Conservation (phyloP, 2,888 invertebrate genomes). For the Perizoma affinitatum region DNA sequence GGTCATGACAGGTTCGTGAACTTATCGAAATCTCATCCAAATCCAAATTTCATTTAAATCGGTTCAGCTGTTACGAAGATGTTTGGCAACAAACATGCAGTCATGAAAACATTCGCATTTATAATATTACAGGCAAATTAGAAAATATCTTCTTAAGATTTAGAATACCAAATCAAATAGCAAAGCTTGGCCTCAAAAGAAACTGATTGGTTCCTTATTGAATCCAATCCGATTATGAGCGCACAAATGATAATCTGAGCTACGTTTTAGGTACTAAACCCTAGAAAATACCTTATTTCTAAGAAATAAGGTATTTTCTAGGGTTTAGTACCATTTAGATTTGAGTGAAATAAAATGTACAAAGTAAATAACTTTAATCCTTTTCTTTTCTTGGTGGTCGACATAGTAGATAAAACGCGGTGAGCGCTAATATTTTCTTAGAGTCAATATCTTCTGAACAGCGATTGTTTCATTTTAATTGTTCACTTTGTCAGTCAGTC, state of each 20-base stretch:
- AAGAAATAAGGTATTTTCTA: conserved; percentile 12
- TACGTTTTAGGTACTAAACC: neutral
- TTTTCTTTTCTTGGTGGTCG: neutral
- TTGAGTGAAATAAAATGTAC: conserved; percentile 5
- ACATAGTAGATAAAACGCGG: conserved; percentile 7
- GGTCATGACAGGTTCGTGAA: no score
- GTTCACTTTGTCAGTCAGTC: neutral
- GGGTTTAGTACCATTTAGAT: no score
- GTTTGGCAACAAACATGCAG: no score
- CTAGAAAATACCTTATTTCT: conserved; percentile 1
- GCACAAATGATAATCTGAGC: conserved; percentile 12
- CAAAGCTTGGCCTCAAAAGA: neutral
- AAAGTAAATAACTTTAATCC: conserved; percentile 4
- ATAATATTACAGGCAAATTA: neutral
- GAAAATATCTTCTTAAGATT: conserved; percentile 1
- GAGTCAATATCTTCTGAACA: conserved; percentile 6
- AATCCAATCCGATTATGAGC: conserved; percentile 14
- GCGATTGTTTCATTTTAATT: conserved; percentile 5
- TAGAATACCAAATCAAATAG: conserved; percentile 1
- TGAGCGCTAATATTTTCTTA: neutral
- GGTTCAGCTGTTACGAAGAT: no score
- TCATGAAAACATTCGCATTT: neutral
- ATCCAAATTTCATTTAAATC: no score
- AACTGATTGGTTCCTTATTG: neutral
- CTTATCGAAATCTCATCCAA: no score